Evolutionary conservation across 1,140 invertebrate genomes (phyloP), one percentile per base, ranked within the genome.

Genomic region (Theocolax elegans): DNA sequence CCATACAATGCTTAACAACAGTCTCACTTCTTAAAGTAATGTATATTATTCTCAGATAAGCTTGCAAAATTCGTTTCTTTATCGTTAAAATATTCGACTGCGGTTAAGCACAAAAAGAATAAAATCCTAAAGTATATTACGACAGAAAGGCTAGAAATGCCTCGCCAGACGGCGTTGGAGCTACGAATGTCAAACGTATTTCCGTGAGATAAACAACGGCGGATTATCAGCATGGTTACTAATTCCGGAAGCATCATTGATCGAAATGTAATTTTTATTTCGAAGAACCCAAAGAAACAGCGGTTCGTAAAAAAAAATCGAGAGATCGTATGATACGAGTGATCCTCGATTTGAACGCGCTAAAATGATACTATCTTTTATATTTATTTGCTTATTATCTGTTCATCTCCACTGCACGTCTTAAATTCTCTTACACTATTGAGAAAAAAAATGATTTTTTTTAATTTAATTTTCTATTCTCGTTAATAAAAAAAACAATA

Each of bases 241-340:
- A 12, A 40, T 58, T 40, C 12, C 15, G 13, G 23, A 60, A 51
- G 25, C 10, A 56, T 40, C 25, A 25, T 38, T 19, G 40, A 27
- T 48, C 6, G 38, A 15, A 49, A 21, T n/a, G 58, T 9, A 35
- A 54, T 46, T 51, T 63, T 51, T 19, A 25, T 31, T 49, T 63
- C 46, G 17, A 54, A 63, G 58, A 69, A 63, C 48, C 40, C 12
- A 69, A 62, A 40, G 65, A 58, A 70, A 12, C 66, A 40, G 53
- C 71, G 70, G 74, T 76, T 79, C 72, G 71, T 75, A 76, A 63
- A 49, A 44, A n/a, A 60, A 60, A 72, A 60, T 51, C 56, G 73
- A 78, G 70, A 54, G 60, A 64, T 46, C 54, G 64, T 76, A 67
- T 29, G 27, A 44, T 25, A 58, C 62, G 29, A 59, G 38, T 54